A percentile compares a stretch with the other conserved stretches of the same genome.
Evolutionary conservation across 30 jellyfish, hydroid and myxozoan species (phyloP).

Genomic region (Nemopilema nomurai): DNA sequence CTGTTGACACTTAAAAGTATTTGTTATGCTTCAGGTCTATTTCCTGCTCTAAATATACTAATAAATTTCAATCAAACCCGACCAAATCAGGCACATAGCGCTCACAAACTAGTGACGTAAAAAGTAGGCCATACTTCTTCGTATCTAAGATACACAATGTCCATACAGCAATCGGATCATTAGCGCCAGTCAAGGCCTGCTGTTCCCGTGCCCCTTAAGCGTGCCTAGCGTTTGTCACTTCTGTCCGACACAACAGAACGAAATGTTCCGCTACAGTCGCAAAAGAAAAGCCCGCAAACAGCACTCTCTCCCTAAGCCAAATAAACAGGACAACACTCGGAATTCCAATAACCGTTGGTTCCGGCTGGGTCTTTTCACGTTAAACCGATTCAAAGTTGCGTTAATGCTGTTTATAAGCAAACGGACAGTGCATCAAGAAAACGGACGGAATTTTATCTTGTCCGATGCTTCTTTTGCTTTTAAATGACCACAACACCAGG

Average conservation of each 20-base stretch:
- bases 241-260: neutral
- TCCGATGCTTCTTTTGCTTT: neutral
- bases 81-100: conserved; percentile 32
- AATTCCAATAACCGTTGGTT: neutral
- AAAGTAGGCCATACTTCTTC: neutral
- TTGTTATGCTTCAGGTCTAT: conserved; percentile 34
- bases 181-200: neutral
- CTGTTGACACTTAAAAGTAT: conserved; percentile 51
- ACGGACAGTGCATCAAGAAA: neutral
- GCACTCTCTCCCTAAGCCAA: neutral
- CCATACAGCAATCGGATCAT: neutral
- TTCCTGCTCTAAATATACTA: conserved; percentile 69
- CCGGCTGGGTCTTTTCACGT: neutral
- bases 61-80: conserved; percentile 44
- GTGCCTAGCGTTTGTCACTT: neutral
- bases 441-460: neutral
- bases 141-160: neutral
- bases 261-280: neutral
- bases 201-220: no score
- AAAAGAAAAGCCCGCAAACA: neutral
- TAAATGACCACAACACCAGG: neutral
- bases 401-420: neutral
- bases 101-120: neutral
- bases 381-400: neutral
- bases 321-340: neutral